A percentile compares a stretch with the other conserved stretches of the same genome.
Evolutionary conservation across 2,113 vertebrate species (phyloP).

Genomic region (Laticauda colubrina): DNA sequence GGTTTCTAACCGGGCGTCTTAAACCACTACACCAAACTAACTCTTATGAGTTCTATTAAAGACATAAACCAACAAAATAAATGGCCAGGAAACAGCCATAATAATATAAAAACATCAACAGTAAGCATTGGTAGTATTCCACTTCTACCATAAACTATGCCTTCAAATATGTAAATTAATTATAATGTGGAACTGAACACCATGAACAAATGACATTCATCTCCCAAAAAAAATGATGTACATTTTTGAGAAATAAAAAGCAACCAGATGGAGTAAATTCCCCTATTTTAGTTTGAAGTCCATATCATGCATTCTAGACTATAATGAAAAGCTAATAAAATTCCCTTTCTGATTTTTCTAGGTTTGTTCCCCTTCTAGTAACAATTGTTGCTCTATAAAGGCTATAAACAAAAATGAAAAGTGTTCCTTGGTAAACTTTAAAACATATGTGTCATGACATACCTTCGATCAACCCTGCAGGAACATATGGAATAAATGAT

Average conservation of each 20-base stretch:
- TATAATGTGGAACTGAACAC: not conserved
- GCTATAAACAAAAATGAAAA: slow-evolving; percentile 12
- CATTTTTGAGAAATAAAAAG: not conserved
- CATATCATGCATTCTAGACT: not conserved
- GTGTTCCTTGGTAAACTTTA: slow-evolving; percentile 19
- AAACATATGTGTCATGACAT: slow-evolving; percentile 27
- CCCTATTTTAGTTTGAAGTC: not conserved
- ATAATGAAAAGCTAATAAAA: slow-evolving; percentile 2
- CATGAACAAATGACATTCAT: not conserved
- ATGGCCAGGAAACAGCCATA: not conserved
- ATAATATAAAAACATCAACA: not conserved
- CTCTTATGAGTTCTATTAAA: not conserved
- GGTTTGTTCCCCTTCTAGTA: not conserved
- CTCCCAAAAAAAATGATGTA: not conserved
- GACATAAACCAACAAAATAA: not conserved
- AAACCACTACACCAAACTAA: not conserved
- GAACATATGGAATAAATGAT: slow-evolving; percentile 42
- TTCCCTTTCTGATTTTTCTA: not conserved
- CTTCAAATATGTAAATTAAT: not conserved
- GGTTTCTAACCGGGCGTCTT: not conserved
- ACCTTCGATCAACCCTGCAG: slow-evolving; percentile 21
- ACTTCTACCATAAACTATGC: not conserved
- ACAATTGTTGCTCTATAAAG: not conserved
- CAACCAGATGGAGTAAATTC: not conserved
- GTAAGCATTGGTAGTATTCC: not conserved